A percentile compares a stretch with the other conserved stretches of the same genome.
These are phyloP conservation scores for Linurgus olivaceus DNA, from an alignment of 2,797 vertebrate species.

Conservation along the genomic window DNA sequence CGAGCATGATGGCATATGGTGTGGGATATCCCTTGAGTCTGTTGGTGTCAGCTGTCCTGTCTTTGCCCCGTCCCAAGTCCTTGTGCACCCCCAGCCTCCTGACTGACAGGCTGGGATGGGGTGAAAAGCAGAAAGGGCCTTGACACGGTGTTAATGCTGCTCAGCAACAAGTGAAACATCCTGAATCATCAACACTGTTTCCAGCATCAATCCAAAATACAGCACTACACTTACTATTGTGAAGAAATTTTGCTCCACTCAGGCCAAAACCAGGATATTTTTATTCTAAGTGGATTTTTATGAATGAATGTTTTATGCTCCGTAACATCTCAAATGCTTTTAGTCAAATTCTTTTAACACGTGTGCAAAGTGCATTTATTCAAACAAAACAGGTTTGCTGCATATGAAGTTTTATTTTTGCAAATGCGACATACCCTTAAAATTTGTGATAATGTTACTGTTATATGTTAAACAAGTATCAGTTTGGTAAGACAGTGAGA, in stretches of 20 bases:
- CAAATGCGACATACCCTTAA: background rate
- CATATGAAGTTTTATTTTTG: background rate
- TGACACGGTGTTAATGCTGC: rapidly evolving
- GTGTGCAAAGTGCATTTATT: background rate
- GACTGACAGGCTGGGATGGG: background rate
- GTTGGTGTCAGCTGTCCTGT: background rate
- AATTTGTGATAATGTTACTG: background rate
- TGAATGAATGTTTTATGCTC: background rate
- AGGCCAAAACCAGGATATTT: background rate
- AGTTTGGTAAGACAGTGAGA: background rate
- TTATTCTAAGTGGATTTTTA: conserved; percentile 10
- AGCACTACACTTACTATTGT: background rate
- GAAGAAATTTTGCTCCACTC: background rate
- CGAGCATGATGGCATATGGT: rapidly evolving
- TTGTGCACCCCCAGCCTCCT: background rate
- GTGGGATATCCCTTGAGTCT: background rate
- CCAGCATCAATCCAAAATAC: background rate
- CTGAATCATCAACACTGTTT: background rate
- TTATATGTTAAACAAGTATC: background rate
- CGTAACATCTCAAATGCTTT: background rate
- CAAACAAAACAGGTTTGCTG: background rate
- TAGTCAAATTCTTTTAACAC: background rate
- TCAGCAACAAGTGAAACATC: rapidly evolving
- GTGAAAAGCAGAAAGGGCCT: background rate
- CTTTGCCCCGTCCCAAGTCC: background rate